These are phyloP conservation scores for Syngnathoides biaculeatus DNA, from an alignment of 2,113 vertebrate genomes.

Conservation along the genomic window DNA sequence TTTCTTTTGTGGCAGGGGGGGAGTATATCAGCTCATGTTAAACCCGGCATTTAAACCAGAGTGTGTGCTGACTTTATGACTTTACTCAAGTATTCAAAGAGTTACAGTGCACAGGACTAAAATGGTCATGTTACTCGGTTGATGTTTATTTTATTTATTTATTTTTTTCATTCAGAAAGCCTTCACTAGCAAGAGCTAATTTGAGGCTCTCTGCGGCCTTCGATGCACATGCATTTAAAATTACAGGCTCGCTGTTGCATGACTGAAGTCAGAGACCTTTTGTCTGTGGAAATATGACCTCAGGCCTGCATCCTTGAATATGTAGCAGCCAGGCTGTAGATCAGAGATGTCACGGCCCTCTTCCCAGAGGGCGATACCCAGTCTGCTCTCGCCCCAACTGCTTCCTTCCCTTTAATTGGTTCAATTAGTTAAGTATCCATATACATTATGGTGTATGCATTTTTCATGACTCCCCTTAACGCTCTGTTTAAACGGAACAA, in stretches of 20 bases:
- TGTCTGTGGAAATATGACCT: constrained; percentile 72
- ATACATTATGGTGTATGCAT: constrained; percentile 72
- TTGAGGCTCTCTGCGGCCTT: constrained; percentile 7
- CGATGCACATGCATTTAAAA: constrained; percentile 35
- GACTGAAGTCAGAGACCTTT: constrained; percentile 65
- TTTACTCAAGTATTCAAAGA: constrained; percentile 15
- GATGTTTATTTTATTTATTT: neutral
- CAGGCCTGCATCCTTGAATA: constrained; percentile 54
- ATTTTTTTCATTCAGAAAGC: neutral
- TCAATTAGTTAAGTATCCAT: constrained; percentile 76
- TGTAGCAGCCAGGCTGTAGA: constrained; percentile 65
- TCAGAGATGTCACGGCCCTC: constrained; percentile 67
- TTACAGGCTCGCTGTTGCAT: constrained; percentile 45
- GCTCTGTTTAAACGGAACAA: constrained; percentile 65
- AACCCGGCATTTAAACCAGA: constrained; percentile 36
- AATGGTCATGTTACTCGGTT: neutral
- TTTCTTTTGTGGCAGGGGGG: constrained; percentile 24
- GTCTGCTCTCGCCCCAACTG: constrained; percentile 60
- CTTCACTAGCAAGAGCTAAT: neutral
- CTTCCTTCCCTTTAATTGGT: constrained; percentile 68
- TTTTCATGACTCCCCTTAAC: constrained; percentile 74
- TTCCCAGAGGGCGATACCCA: constrained; percentile 54
- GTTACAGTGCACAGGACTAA: neutral
- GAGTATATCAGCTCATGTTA: constrained; percentile 55
- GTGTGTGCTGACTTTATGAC: constrained; percentile 8